phyloP scores from a whole-genome alignment of 2,113 vertebrate species.

The Azemiops feae region DNA sequence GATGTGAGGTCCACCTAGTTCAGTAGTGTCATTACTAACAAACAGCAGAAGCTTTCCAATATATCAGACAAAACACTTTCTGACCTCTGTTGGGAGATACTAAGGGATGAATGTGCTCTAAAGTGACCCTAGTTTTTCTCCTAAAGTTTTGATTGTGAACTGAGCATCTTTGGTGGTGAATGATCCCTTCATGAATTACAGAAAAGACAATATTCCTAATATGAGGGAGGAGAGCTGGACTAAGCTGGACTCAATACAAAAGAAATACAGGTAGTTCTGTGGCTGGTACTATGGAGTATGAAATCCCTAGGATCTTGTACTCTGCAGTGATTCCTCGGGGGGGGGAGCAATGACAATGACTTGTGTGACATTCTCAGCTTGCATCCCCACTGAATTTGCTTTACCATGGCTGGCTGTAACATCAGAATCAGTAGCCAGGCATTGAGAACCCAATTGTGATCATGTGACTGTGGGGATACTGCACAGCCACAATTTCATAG shows the following conservation, averaged over 20 bases:
- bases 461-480: not conserved
- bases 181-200: not conserved
- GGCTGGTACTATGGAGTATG: not conserved
- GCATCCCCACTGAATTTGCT: not conserved
- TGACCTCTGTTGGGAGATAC: not conserved
- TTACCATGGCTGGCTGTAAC: not conserved
- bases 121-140: not conserved
- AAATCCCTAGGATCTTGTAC: not conserved
- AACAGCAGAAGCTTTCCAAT: not conserved
- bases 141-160: not conserved
- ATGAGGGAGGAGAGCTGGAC: not conserved
- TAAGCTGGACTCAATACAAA: not conserved
- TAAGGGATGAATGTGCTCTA: not conserved
- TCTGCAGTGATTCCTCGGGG: not conserved
- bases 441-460: not conserved
- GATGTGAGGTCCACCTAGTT: not conserved
- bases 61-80: not conserved
- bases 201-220: not conserved
- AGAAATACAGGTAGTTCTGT: not conserved
- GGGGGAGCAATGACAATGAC: too few species aligned
- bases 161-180: not conserved
- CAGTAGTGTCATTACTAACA: not conserved
- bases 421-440: not conserved
- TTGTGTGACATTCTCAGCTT: not conserved
- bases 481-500: not conserved